phyloP scores from a whole-genome alignment of 1,140 invertebrate species.

The Antheraea mylitta region DNA sequence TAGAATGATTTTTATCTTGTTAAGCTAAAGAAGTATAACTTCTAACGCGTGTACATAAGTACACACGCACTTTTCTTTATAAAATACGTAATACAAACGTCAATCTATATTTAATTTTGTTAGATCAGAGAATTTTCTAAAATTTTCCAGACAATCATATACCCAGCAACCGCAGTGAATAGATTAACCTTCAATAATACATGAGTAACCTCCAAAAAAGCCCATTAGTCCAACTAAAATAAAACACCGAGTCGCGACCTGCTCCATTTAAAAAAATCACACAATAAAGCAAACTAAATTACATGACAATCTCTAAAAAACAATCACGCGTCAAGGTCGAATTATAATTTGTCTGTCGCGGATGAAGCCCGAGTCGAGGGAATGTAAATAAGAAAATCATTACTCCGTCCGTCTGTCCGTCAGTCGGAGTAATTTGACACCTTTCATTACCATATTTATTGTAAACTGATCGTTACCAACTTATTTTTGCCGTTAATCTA shows the following conservation, averaged over 20 bases:
- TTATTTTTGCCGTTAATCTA: slow-evolving; percentile 12
- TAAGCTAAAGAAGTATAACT: no score
- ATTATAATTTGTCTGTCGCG: slow-evolving; percentile 37
- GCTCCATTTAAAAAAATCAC: slow-evolving; percentile 3
- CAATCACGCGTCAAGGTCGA: slow-evolving; percentile 30
- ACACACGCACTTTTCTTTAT: no score
- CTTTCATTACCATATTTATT: slow-evolving; percentile 70
- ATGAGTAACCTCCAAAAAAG: background rate
- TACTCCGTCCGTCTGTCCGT: slow-evolving; percentile 51
- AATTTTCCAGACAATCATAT: background rate
- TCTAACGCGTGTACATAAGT: no score
- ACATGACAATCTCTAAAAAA: slow-evolving; percentile 30
- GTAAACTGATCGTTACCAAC: slow-evolving; percentile 39
- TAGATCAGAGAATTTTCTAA: background rate
- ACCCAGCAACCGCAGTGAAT: background rate
- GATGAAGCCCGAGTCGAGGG: slow-evolving; percentile 18
- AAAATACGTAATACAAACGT: no score
- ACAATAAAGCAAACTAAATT: slow-evolving; percentile 22
- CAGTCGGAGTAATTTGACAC: slow-evolving; percentile 46
- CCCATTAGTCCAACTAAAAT: background rate
- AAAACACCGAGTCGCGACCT: background rate
- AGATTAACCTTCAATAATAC: background rate
- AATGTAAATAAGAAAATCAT: slow-evolving; percentile 70
- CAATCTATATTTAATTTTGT: background rate
- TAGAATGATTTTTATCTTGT: no score